These are phyloP conservation scores for Ceuthmochares aereus DNA, from an alignment of 2,113 vertebrate species.

Conservation along the genomic window DNA sequence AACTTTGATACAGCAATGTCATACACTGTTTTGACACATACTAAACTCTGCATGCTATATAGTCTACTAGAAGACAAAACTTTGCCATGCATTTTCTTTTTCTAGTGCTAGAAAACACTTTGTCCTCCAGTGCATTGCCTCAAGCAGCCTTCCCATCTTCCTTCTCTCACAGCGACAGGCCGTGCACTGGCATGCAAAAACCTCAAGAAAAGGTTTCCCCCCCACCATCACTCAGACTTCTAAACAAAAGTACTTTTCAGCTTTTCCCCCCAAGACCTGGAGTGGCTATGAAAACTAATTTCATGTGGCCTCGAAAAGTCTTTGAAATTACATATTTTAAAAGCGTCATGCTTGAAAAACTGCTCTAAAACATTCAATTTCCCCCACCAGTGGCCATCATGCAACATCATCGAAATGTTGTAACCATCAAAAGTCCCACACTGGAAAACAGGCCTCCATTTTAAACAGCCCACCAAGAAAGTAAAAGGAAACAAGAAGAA, in stretches of 20 bases:
- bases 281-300: constrained; percentile 77
- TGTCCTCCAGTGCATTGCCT: constrained; percentile 78
- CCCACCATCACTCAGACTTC: constrained; percentile 82
- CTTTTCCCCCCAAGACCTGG: constrained; percentile 76
- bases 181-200: constrained; percentile 83
- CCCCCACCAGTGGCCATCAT: constrained; percentile 67
- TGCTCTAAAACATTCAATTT: constrained; percentile 72
- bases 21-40: constrained; percentile 84
- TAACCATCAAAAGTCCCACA: constrained; percentile 69
- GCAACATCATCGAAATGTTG: constrained; percentile 62
- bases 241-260: constrained; percentile 82
- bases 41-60: constrained; percentile 85
- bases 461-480: constrained; percentile 75
- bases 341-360: constrained; percentile 79
- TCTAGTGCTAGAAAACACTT: constrained; percentile 81
- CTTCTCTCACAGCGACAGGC: constrained; percentile 70
- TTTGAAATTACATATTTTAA: constrained; percentile 72
- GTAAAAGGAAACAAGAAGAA: constrained; percentile 50
- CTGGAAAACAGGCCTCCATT: constrained; percentile 74
- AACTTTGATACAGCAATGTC: constrained; percentile 87
- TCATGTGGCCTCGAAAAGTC: constrained; percentile 74
- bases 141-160: constrained; percentile 70
- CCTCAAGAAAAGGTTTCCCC: constrained; percentile 76
- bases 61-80: constrained; percentile 82
- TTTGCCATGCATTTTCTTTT: constrained; percentile 82